Percentiles rank a stretch among this genome's conserved stretches.
These are phyloP conservation scores for Malacoraja senta DNA, from an alignment of 2,797 vertebrate genomes.

Conservation along the genomic window DNA sequence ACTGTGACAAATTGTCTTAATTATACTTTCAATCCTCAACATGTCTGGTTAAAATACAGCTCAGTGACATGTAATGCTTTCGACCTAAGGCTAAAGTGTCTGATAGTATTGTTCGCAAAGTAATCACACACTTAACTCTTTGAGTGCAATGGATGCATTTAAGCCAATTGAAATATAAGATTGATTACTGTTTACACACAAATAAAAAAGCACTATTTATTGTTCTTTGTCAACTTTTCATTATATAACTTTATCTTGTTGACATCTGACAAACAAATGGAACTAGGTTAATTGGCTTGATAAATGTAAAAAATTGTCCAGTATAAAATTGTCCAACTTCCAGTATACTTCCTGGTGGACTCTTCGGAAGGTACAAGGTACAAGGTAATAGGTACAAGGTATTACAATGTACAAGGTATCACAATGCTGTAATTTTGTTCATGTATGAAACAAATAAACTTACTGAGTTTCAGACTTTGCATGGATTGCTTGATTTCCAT, in stretches of 20 bases:
- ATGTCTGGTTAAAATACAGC: slow-evolving; percentile 29
- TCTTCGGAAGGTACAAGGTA: too few species aligned
- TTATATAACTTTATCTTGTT: not conserved
- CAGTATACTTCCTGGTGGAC: too few species aligned
- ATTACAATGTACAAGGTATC: not conserved
- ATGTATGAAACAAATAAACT: not conserved
- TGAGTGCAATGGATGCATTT: not conserved
- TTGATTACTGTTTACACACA: not conserved
- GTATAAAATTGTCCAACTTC: too few species aligned
- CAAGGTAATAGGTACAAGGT: too few species aligned
- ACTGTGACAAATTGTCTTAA: slow-evolving; percentile 33
- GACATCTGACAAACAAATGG: not conserved
- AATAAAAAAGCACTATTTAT: not conserved
- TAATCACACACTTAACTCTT: slow-evolving; percentile 1
- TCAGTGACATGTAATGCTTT: slow-evolving; percentile 14
- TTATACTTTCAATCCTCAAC: slow-evolving; percentile 28
- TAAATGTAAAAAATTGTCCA: too few species aligned
- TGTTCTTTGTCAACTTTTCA: not conserved
- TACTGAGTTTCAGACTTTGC: not conserved
- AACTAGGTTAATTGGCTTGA: too few species aligned
- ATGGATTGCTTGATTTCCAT: not conserved
- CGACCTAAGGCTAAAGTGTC: slow-evolving; percentile 1
- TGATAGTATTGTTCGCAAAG: not conserved
- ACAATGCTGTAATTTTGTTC: not conserved
- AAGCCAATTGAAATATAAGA: slow-evolving; percentile 8